A percentile compares a stretch with the other conserved stretches of the same genome.
Evolutionary conservation across 1,140 invertebrate genomes (phyloP).

Genomic region (Trichonephila inaurata): DNA sequence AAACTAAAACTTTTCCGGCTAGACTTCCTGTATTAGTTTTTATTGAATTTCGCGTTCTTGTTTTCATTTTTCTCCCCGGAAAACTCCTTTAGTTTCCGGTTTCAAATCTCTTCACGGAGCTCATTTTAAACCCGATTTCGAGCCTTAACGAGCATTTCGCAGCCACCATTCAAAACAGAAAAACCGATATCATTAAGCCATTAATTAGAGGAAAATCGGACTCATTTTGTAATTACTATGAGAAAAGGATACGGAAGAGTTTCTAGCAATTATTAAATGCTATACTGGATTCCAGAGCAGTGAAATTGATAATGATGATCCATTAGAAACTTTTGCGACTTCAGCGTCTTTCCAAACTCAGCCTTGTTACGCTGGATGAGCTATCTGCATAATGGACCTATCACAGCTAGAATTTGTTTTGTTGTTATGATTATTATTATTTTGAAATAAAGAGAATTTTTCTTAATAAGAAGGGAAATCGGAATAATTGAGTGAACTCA

Average conservation of each 20-base stretch:
- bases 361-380: not conserved
- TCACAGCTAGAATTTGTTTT: no score
- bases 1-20: not conserved
- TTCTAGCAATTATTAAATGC: slow-evolving; percentile 13
- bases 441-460: no score
- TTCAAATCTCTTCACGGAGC: not conserved
- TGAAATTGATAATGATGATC: slow-evolving; percentile 50
- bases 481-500: no score
- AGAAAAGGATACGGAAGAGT: not conserved
- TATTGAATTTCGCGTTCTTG: not conserved
- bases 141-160: not conserved
- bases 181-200: slow-evolving; percentile 58
- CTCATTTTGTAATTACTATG: slow-evolving; percentile 11
- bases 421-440: no score
- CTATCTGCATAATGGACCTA: no score
- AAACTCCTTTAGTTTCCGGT: not conserved
- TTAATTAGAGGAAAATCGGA: slow-evolving; percentile 45
- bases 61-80: not conserved
- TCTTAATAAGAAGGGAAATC: no score
- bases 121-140: not conserved
- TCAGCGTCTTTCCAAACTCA: not conserved
- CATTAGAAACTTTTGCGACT: not conserved
- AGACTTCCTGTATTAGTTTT: slow-evolving; percentile 7
- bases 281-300: not conserved
- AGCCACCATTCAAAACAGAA: not conserved